Percentiles rank a stretch among this genome's conserved stretches.
These are phyloP conservation scores for Anisognathus igniventris DNA, from an alignment of 2,797 vertebrate genomes.

Conservation along the genomic window DNA sequence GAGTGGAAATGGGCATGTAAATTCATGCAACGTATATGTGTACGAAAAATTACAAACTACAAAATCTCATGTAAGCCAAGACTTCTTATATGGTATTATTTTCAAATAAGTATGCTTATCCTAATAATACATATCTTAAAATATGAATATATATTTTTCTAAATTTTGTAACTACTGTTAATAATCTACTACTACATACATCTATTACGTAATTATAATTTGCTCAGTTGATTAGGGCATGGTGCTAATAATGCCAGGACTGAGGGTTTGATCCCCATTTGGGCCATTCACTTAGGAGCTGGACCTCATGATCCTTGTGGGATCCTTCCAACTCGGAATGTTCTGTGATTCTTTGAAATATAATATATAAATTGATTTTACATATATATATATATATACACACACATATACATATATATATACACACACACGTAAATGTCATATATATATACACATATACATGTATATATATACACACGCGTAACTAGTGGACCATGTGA, in stretches of 20 bases:
- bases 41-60: not conserved
- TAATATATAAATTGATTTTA: not conserved
- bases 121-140: not conserved
- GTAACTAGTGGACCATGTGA: not conserved
- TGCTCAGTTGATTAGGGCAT: not conserved
- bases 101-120: not conserved
- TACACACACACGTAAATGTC: fast-evolving
- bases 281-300: not conserved
- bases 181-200: not conserved
- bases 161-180: not conserved
- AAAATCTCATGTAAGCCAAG: not conserved
- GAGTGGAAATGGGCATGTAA: not conserved
- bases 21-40: not conserved
- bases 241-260: not conserved
- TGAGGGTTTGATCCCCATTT: not conserved
- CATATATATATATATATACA: too few species aligned
- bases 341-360: not conserved
- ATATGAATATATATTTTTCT: not conserved
- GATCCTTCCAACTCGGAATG: not conserved
- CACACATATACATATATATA: too few species aligned
- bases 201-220: not conserved
- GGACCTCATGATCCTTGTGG: not conserved
- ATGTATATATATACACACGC: fast-evolving
- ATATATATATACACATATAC: too few species aligned
- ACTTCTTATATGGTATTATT: not conserved